Base-by-base conservation (phyloP, 1,140 invertebrate genomes). In the Neocloeon triangulifer region DNA sequence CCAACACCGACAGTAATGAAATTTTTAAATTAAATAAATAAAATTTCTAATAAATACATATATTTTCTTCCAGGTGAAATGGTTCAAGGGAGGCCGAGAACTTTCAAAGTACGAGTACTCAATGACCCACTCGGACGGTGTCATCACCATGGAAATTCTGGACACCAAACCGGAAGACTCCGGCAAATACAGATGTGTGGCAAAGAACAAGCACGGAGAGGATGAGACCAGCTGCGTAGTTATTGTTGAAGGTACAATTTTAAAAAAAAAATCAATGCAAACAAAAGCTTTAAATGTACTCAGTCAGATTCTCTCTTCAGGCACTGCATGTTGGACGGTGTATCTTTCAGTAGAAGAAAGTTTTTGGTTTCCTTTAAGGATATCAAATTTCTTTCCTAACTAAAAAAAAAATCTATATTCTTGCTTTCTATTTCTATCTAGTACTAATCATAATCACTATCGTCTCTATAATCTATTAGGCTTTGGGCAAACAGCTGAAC, bases 191-290 rank as follows among this genome's bases (percentile, higher is more conserved):
- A 71, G 66, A 14, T 97, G 91, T 50, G 65, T 80, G 5, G 94
- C 94, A 5, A 76, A 70, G 21, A 98, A 97, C 53, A 61, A 64
- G 13, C 75, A 94, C 39, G 95, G 95, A 41, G 71, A 70, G 14
- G 86, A 92, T 46, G 88, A 95, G 61, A 96, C 91, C 2, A 74
- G 68, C 26, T 95, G 88, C 54, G 78, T 89, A 36, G 80, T 99
- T 18, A 89, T 91, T 45, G 89, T 98, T 45, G 91, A 98, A 77
- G 88, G 88, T 79, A 61, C n/a, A n/a, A n/a, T n/a, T n/a, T n/a
- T n/a, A n/a, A n/a, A n/a, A n/a, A n/a, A n/a, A n/a, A n/a, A n/a
- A n/a, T n/a, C n/a, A n/a, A n/a, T n/a, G n/a, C n/a, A n/a, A n/a
- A n/a, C n/a, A n/a, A n/a, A n/a, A n/a, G n/a, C n/a, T n/a, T n/a